Base-by-base conservation (phyloP, 2,888 invertebrate species). In the Leptarthrus brevirostris region DNA sequence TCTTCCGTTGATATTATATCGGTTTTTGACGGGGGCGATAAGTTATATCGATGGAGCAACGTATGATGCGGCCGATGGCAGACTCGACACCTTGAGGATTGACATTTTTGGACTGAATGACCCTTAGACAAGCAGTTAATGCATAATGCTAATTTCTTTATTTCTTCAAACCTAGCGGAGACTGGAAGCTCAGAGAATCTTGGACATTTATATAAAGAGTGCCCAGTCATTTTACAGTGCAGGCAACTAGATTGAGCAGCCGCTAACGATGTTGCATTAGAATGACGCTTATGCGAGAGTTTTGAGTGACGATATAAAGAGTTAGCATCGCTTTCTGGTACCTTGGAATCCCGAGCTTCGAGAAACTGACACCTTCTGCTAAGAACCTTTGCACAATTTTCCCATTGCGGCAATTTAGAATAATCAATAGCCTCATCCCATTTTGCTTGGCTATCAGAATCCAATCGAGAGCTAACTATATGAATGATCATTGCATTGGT, bases 401-500 rank as follows among this genome's bases (percentile, higher is more conserved):
- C 49, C 49, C 74, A 76, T 14, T 69, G 36, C 8, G 73, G 73
- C 8, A 77, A 53, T 20, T 71, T 73, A 1, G 56, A 74, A 34
- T 74, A 74, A 52, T 75, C 75, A 2, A 77, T 64, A 8, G 76
- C 64, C 64, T 77, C 77, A 30, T 77, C 76, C 75, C 76, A 76
- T 34, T 76, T 75, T 1, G 72, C 14, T 44, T 75, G 73, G 6
- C 75, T 74, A n/a, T 76, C 76, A 10, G 24, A 16, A 20, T 76
- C 72, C 4, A 77, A 14, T 5, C 24, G 72, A 26, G 74, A 73
- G 58, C 76, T 73, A 30, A 75, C 75, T 44, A 77, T 16, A 18
- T 64, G 74, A 52, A 77, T 76, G 18, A 77, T 22, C 18, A 77
- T 26, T 2, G 77, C 75, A 34, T 78, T n/a, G n/a, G n/a, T n/a